These are phyloP conservation scores for Sebastes matsubarae DNA, from an alignment of 2,797 vertebrate genomes.

Conservation along the genomic window DNA sequence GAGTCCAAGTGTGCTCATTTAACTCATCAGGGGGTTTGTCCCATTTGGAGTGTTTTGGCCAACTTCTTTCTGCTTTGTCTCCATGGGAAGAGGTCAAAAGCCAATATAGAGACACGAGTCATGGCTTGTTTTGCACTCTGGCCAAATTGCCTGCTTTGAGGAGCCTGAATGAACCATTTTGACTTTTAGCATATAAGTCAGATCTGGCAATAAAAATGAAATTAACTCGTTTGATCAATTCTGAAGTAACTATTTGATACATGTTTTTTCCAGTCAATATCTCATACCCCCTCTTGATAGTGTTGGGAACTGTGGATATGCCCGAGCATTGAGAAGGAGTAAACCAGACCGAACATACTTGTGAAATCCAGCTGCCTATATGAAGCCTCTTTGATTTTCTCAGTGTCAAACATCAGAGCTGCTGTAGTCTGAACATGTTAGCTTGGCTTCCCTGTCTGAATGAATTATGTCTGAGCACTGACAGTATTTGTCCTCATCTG, in stretches of 20 bases:
- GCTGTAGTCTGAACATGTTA: conserved; percentile 19
- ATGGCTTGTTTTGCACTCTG: conserved; percentile 54
- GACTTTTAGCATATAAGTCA: neutral
- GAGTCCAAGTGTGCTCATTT: conserved; percentile 40
- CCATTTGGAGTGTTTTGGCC: conserved; percentile 64
- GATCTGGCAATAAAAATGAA: neutral
- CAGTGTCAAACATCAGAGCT: neutral
- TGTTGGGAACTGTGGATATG: neutral
- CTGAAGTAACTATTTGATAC: neutral
- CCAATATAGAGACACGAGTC: conserved; percentile 52
- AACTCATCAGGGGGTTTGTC: conserved; percentile 58
- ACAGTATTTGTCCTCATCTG: conserved; percentile 3
- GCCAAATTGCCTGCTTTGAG: conserved; percentile 32
- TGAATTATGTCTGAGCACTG: conserved; percentile 12
- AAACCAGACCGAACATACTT: neutral
- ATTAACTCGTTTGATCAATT: neutral
- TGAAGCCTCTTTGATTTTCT: neutral
- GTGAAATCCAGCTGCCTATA: neutral
- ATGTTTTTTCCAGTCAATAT: neutral
- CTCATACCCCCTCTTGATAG: neutral
- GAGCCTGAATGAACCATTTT: conserved; percentile 4
- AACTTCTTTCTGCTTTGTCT: conserved; percentile 54
- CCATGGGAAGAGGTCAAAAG: conserved; percentile 56
- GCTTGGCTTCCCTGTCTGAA: neutral
- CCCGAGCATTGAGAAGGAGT: neutral